These are phyloP conservation scores for Drosophila dives DNA, from an alignment of 2,888 invertebrate species.

Conservation along the genomic window DNA sequence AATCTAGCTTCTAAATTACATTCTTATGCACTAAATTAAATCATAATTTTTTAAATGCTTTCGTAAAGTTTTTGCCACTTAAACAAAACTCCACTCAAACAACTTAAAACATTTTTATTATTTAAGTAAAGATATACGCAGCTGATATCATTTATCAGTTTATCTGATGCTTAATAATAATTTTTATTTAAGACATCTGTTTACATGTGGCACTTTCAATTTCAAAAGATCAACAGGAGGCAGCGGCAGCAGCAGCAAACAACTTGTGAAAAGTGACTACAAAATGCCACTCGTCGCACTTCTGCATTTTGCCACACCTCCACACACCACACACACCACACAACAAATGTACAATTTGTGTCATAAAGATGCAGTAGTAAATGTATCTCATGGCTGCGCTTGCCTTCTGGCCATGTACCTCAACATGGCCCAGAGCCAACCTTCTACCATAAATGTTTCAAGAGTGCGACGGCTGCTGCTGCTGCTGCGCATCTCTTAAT, in stretches of 20 bases:
- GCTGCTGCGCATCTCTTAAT: slow-evolving; percentile 62
- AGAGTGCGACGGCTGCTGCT: slow-evolving; percentile 38
- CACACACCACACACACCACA: slow-evolving; percentile 1
- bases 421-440: slow-evolving; percentile 20
- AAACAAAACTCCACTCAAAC: neutral
- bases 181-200: neutral
- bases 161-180: neutral
- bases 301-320: slow-evolving; percentile 26
- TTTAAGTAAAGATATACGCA: slow-evolving; percentile 1
- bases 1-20: neutral
- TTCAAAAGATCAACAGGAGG: slow-evolving; percentile 10
- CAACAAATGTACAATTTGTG: slow-evolving; percentile 38
- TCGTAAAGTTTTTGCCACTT: neutral
- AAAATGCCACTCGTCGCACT: slow-evolving; percentile 32
- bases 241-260: neutral
- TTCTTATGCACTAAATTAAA: neutral
- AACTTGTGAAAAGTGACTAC: slow-evolving; percentile 18
- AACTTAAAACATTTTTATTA: neutral
- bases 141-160: slow-evolving; percentile 6
- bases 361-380: slow-evolving; percentile 61
- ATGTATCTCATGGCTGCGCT: slow-evolving; percentile 57
- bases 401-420: slow-evolving; percentile 4
- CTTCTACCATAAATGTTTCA: slow-evolving; percentile 37
- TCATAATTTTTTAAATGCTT: neutral
- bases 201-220: slow-evolving; percentile 20